A percentile compares a stretch with the other conserved stretches of the same genome.
Evolutionary conservation across 2,113 vertebrate genomes (phyloP).

Genomic region (Indri indri): DNA sequence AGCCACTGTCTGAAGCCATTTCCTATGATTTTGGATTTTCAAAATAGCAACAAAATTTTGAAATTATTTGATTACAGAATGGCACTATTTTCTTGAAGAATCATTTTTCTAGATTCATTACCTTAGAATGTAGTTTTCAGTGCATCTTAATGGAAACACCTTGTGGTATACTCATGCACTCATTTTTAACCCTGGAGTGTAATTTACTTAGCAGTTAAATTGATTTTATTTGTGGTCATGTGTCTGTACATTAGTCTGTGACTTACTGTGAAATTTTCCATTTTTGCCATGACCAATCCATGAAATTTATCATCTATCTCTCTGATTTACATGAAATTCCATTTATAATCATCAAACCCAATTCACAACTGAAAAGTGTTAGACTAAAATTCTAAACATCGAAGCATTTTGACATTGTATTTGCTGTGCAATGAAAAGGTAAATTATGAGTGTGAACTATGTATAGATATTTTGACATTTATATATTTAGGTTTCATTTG

Average conservation of each 20-base stretch:
- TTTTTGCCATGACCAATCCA: constrained; percentile 81
- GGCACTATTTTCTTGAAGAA: not conserved
- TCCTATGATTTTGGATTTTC: not conserved
- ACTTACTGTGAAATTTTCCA: constrained; percentile 82
- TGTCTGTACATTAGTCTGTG: constrained; percentile 75
- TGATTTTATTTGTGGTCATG: constrained; percentile 78
- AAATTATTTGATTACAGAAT: not conserved
- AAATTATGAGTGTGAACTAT: constrained; percentile 48
- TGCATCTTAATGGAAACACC: not conserved
- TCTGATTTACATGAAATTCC: constrained; percentile 75
- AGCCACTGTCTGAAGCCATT: constrained; percentile 49
- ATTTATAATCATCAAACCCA: constrained; percentile 52
- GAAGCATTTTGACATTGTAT: constrained; percentile 35
- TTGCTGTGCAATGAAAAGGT: constrained; percentile 55
- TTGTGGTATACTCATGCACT: not conserved
- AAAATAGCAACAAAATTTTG: not conserved
- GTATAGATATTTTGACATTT: constrained; percentile 75
- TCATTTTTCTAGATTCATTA: constrained; percentile 33
- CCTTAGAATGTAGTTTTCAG: constrained; percentile 34
- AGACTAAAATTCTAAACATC: constrained; percentile 16
- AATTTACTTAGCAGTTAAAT: constrained; percentile 73
- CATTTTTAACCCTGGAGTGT: constrained; percentile 46
- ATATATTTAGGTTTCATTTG: constrained; percentile 77
- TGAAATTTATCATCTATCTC: constrained; percentile 82
- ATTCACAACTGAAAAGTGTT: constrained; percentile 49